Evolutionary conservation across 2,797 vertebrate genomes (phyloP).

Genomic region (Crenichthys baileyi): DNA sequence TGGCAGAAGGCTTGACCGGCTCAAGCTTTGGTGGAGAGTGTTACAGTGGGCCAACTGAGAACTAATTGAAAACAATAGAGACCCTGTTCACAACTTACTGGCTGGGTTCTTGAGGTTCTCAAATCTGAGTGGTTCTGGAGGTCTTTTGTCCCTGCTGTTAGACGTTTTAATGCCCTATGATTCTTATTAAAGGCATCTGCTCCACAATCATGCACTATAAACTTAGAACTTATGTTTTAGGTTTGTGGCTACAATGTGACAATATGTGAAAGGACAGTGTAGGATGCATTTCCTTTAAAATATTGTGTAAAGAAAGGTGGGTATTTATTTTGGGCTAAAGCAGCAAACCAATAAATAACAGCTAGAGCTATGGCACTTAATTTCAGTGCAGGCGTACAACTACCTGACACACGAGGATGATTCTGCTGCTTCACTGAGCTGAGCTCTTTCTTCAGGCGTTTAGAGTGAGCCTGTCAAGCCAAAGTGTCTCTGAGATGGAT

Average conservation of each 20-base stretch:
- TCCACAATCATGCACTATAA: background rate
- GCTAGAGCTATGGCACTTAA: background rate
- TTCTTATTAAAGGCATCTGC: background rate
- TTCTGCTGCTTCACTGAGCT: constrained; percentile 40
- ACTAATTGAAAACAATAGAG: background rate
- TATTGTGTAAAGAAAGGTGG: background rate
- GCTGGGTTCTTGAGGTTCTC: background rate
- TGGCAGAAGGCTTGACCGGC: background rate
- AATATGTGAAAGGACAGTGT: background rate
- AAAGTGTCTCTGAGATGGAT: constrained; percentile 55
- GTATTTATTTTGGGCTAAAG: background rate
- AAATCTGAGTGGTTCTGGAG: background rate
- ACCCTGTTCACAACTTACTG: background rate
- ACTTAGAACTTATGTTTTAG: background rate
- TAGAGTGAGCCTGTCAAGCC: constrained; percentile 56
- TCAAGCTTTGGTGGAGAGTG: background rate
- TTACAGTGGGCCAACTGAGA: background rate
- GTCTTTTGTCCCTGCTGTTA: background rate
- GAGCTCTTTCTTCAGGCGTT: constrained; percentile 53
- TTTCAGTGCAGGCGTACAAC: constrained; percentile 10
- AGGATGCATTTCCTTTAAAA: background rate
- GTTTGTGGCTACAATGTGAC: too few species aligned
- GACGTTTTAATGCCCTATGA: background rate
- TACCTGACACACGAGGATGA: constrained; percentile 56
- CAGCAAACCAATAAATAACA: background rate